Base-by-base conservation (phyloP, 2,797 vertebrate genomes). In the Eurystomus glaucurus region DNA sequence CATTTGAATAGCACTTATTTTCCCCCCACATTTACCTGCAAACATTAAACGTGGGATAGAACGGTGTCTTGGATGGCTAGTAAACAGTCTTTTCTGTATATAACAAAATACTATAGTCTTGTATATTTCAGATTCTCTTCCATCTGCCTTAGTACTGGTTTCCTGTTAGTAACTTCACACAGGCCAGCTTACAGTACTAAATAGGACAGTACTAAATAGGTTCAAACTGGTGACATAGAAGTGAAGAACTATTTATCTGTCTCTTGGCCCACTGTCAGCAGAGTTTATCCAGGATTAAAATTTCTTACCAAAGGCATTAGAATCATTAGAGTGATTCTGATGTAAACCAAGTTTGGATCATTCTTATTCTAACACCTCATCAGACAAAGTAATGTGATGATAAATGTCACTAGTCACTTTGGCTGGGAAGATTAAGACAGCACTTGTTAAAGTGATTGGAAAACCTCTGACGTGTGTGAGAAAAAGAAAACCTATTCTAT, bases 321-420 rank as follows among this genome's bases (percentile, higher is more conserved):
- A 95, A 74, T 90, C 33, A 55, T 74, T 96, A 85, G 48, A 82
- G 64, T 92, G 92, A 91, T 89, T 94, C 69, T 94, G 65, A 78
- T 84, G 66, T 85, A 94, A 94, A 74, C 60, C 62, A 88, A 82
- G n/a, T 90, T 93, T 89, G 54, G 66, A 75, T 89, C 58, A 46
- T 93, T 95, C 77, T 76, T 84, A 68, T 48, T 93, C 54, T 86
- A 91, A 84, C 37, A 68, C 50, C 33, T 85, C 58, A 78, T 95
- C 33, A 75, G 41, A 41, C 41, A 75, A 66, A 90, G 58, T 61
- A 77, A 75, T 41, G 45, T 69, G 77, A 50, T 78, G 66, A 88
- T 89, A 93, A 91, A 84, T 82, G 12, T 75, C 58, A 85, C 50
- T 71, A 79, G 87, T 79, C 62, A 48, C 41, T 85, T 87, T 88